Conservation (phyloP, 2,113 vertebrate species). For the Dicentrarchus labrax region DNA sequence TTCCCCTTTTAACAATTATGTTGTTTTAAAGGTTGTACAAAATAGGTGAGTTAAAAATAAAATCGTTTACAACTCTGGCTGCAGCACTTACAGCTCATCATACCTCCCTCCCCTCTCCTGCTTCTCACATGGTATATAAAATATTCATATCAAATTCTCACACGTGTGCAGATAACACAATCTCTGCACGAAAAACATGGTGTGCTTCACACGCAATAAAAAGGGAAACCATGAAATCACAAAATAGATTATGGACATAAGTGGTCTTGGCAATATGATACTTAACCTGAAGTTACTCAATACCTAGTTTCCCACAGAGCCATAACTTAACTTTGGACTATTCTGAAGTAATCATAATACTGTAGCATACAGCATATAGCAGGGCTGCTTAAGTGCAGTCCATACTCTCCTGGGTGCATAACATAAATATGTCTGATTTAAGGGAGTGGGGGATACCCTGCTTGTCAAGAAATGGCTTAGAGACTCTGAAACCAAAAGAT, state of each 20-base stretch:
- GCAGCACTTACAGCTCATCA: constrained; percentile 50
- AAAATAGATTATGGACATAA: constrained; percentile 21
- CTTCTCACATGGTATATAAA: constrained; percentile 54
- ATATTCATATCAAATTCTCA: constrained; percentile 64
- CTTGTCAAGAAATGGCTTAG: constrained; percentile 42
- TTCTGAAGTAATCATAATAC: constrained; percentile 49
- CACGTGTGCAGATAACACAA: constrained; percentile 16
- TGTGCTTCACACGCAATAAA: constrained; percentile 24
- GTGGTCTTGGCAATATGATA: neutral
- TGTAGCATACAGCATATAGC: constrained; percentile 3
- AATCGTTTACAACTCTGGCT: constrained; percentile 19
- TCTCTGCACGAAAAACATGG: neutral
- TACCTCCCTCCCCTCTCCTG: constrained; percentile 23
- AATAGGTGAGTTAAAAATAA: constrained; percentile 55
- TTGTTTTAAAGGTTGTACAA: constrained; percentile 20
- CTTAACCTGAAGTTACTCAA: constrained; percentile 16
- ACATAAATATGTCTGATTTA: constrained; percentile 49
- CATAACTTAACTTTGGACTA: constrained; percentile 10
- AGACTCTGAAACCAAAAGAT: constrained; percentile 55
- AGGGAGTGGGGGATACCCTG: constrained; percentile 4
- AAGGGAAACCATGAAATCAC: constrained; percentile 8
- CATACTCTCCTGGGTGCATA: constrained; percentile 39
- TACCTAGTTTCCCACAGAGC: neutral
- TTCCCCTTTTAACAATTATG: constrained; percentile 7
- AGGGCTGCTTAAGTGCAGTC: constrained; percentile 23